Conservation (phyloP, 2,797 vertebrate species). For the Sebastolobus alascanus region DNA sequence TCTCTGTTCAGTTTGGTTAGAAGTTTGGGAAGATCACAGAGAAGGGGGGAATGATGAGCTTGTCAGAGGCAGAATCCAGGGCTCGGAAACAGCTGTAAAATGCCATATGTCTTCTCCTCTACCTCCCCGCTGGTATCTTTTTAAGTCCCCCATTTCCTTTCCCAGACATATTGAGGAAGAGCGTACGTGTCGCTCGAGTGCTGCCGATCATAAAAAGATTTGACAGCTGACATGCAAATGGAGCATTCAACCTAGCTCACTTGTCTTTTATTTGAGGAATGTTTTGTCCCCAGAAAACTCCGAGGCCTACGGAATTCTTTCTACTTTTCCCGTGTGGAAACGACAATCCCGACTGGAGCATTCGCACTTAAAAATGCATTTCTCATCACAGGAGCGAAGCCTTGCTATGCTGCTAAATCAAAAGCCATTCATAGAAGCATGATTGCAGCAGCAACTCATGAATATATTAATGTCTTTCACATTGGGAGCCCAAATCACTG, state of each 20-base stretch:
- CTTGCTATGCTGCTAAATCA: conserved; percentile 59
- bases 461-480: conserved; percentile 71
- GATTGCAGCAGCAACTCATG: conserved; percentile 67
- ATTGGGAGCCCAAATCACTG: conserved; percentile 40
- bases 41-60: conserved; percentile 34
- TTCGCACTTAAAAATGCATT: conserved; percentile 49
- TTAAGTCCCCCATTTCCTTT: conserved; percentile 24
- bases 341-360: conserved; percentile 11
- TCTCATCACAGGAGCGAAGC: conserved; percentile 37
- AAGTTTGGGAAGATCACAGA: conserved; percentile 47
- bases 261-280: conserved; percentile 46
- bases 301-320: not conserved
- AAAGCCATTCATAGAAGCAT: conserved; percentile 62
- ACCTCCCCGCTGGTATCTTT: conserved; percentile 24
- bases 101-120: conserved; percentile 45
- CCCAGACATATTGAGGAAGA: conserved; percentile 21
- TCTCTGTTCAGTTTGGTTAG: conserved; percentile 40
- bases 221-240: conserved; percentile 63
- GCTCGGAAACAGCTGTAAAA: conserved; percentile 51
- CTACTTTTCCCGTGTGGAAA: conserved; percentile 14
- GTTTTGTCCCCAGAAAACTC: conserved; percentile 51
- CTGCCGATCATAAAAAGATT: conserved; percentile 47
- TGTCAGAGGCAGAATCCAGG: conserved; percentile 50
- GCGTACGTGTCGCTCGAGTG: conserved; percentile 13
- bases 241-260: conserved; percentile 31